Evolutionary conservation across 2,113 vertebrate genomes (phyloP), one percentile per base, ranked within the genome.

Genomic region (Eleginops maclovinus): DNA sequence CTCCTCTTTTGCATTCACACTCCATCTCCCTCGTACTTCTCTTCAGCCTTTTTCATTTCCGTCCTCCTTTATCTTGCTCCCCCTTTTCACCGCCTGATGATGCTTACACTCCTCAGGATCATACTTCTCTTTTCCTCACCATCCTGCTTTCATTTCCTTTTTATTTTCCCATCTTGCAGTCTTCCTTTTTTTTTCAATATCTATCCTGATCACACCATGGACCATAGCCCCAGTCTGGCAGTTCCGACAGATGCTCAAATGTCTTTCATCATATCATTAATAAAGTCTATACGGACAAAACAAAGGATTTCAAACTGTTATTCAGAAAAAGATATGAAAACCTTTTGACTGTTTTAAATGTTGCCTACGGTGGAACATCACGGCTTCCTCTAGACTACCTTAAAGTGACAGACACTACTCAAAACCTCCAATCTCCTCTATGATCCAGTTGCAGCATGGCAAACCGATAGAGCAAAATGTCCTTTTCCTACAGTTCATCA

Each of bases 31-130:
- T 40, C n/a, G 59, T 59, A 41, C 68, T 74, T 56, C 26, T 22
- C 47, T 14, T 16, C 44, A 62, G 31, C 65, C 21, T 16, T 67
- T 74, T 74, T 88, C 46, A 88, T 89, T 85, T 86, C 71, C 77
- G 65, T 59, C 73, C 76, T 62, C 55, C 80, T 77, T 88, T 87
- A 78, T 86, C 72, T 81, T 11, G 2, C 53, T 61, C 72, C 24
- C 16, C 2, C 14, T 75, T 67, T 75, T 36, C 0, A 0, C 54
- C 4, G 6, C 54, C 60, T 19, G 60, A 66, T 26, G 61, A 78
- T 65, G 72, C 50, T 75, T 79, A 86, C 68, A 61, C 46, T 79
- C 49, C 49, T 63, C 28, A 51, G 56, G 54, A 77, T 83, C 62
- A 78, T 77, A 72, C 77, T 66, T 83, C 14, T 43, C 44, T 74